Conservation (phyloP, 2,797 vertebrate species). For the Aldrovandia affinis region DNA sequence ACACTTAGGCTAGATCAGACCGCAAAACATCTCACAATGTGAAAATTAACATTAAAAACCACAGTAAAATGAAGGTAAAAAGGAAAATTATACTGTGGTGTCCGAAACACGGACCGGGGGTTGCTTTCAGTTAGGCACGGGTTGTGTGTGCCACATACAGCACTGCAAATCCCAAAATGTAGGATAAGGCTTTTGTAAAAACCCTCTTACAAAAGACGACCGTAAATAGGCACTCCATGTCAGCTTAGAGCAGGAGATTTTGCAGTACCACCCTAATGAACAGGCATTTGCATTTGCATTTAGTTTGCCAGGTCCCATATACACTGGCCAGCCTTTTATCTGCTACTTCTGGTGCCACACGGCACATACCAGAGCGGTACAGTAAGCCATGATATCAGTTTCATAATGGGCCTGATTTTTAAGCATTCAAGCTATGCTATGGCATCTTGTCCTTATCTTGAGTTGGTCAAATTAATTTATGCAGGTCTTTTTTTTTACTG, state of each 20-base stretch:
- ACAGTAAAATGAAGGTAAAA: no score
- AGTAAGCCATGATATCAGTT: background rate
- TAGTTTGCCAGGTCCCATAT: background rate
- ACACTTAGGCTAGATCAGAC: no score
- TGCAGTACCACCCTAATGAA: background rate
- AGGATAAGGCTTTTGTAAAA: background rate
- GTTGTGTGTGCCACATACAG: background rate
- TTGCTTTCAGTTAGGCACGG: background rate
- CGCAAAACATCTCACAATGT: no score
- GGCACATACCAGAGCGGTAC: background rate
- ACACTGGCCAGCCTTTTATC: no score
- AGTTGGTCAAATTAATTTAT: background rate
- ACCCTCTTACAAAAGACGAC: background rate
- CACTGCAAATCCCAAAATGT: slow-evolving; percentile 2
- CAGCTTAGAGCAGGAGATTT: slow-evolving; percentile 1
- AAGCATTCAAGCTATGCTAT: background rate
- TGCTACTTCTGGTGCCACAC: background rate
- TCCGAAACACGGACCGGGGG: background rate
- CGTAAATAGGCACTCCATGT: background rate
- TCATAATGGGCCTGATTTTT: background rate
- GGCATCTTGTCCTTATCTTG: background rate
- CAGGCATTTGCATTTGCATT: background rate
- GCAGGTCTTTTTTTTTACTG: no score
- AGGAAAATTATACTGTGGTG: background rate
- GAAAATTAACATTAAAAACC: no score